A percentile compares a stretch with the other conserved stretches of the same genome.
phyloP scores from a whole-genome alignment of 1,140 invertebrate genomes.

The Drosophila nannoptera region DNA sequence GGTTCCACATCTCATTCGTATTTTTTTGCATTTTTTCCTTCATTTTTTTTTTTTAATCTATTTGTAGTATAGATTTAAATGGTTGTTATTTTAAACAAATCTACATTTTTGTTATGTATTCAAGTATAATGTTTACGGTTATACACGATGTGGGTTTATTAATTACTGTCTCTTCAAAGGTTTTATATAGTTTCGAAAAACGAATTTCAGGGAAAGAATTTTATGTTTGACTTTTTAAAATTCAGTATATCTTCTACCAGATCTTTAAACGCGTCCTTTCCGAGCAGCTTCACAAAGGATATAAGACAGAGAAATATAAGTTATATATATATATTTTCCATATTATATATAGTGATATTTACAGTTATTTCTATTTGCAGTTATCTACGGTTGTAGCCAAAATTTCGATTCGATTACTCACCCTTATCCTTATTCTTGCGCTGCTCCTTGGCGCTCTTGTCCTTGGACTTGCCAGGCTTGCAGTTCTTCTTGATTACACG shows the following conservation, averaged over 20 bases:
- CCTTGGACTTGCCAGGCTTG: slow-evolving; percentile 81
- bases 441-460: slow-evolving; percentile 78
- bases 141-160: slow-evolving; percentile 46
- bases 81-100: slow-evolving; percentile 45
- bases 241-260: slow-evolving; percentile 35
- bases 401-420: slow-evolving; percentile 29
- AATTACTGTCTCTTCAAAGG: slow-evolving; percentile 27
- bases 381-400: too few relatives aligned
- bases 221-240: slow-evolving; percentile 49
- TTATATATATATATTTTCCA: background rate
- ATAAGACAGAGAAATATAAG: background rate
- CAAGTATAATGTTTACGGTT: slow-evolving; percentile 60
- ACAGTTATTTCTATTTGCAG: too few relatives aligned
- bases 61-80: slow-evolving; percentile 34
- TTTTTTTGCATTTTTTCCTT: slow-evolving; percentile 3
- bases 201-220: slow-evolving; percentile 48
- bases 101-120: slow-evolving; percentile 67
- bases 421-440: slow-evolving; percentile 79
- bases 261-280: slow-evolving; percentile 75
- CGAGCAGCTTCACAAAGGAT: slow-evolving; percentile 59
- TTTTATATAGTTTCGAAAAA: slow-evolving; percentile 50
- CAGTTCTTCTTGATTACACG: slow-evolving; percentile 86
- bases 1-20: slow-evolving; percentile 4
- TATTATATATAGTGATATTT: too few relatives aligned
- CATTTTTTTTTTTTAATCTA: slow-evolving; percentile 39